Evolutionary conservation across 2,113 vertebrate species (phyloP).

Genomic region (Mobula birostris): DNA sequence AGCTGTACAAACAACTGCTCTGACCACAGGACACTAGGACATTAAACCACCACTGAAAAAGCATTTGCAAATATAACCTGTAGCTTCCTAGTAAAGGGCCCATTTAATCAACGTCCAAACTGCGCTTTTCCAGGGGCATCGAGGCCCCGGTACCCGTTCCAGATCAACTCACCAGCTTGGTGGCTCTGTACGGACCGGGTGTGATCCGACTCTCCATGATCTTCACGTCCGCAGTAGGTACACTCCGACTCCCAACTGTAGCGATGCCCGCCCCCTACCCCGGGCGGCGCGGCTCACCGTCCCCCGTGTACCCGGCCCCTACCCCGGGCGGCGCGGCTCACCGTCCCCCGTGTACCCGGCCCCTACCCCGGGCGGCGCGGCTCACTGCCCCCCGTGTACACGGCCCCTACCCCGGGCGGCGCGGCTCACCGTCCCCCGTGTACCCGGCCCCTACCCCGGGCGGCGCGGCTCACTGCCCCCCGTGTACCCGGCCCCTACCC

Average conservation of each 20-base stretch:
- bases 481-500: too few species aligned
- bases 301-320: background rate
- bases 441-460: too few species aligned
- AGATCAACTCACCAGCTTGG: constrained; percentile 64
- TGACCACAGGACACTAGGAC: background rate
- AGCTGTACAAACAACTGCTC: background rate
- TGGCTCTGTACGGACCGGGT: constrained; percentile 72
- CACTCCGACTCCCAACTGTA: background rate
- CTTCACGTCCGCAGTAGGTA: background rate
- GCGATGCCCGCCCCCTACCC: background rate
- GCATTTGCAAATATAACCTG: background rate
- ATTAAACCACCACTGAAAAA: background rate
- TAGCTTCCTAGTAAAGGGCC: background rate
- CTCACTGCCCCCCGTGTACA: too few species aligned
- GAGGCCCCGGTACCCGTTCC: background rate
- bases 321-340: too few species aligned
- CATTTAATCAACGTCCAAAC: background rate
- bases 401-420: too few species aligned
- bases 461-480: too few species aligned
- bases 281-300: too few species aligned
- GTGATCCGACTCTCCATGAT: constrained; percentile 64
- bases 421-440: too few species aligned
- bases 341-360: too few species aligned
- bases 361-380: too few species aligned
- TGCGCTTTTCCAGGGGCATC: background rate